Evolutionary conservation across 1,140 invertebrate species (phyloP).

Genomic region (Ips typographus): DNA sequence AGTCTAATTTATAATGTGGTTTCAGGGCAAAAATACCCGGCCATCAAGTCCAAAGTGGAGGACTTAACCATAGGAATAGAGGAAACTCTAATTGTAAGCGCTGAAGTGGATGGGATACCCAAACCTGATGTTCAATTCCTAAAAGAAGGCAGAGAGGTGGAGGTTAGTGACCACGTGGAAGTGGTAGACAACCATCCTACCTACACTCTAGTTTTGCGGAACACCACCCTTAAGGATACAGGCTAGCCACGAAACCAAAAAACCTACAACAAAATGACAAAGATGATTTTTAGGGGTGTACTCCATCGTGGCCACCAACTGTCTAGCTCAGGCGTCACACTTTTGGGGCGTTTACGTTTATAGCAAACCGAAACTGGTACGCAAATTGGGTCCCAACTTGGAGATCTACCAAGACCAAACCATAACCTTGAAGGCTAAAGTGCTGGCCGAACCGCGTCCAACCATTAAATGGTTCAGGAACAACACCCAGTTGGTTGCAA

Average conservation of each 20-base stretch:
- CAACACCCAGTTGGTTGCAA: constrained; percentile 6
- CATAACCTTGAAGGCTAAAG: constrained; percentile 19
- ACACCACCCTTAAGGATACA: constrained; percentile 23
- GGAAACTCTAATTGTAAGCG: constrained; percentile 20
- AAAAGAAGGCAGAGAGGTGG: constrained; percentile 23
- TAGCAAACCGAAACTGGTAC: constrained; percentile 20
- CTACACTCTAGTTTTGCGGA: constrained; percentile 18
- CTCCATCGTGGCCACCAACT: constrained; percentile 25
- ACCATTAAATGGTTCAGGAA: constrained; percentile 25
- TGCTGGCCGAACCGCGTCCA: constrained; percentile 20
- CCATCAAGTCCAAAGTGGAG: constrained; percentile 29
- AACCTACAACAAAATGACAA: background rate
- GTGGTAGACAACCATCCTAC: constrained; percentile 18
- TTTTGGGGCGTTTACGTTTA: constrained; percentile 34
- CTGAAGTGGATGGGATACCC: constrained; percentile 30
- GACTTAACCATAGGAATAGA: constrained; percentile 24
- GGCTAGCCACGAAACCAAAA: background rate
- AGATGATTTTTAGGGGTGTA: constrained; percentile 21
- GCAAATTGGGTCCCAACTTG: constrained; percentile 15
- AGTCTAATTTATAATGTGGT: constrained; percentile 4
- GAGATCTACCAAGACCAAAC: constrained; percentile 23
- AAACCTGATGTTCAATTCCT: constrained; percentile 28
- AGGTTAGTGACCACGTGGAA: constrained; percentile 10
- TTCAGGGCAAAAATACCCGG: constrained; percentile 30
- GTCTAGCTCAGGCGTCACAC: constrained; percentile 22